A percentile compares a stretch with the other conserved stretches of the same genome.
phyloP scores from a whole-genome alignment of 2,113 vertebrate genomes.

The Empidonax alnorum region DNA sequence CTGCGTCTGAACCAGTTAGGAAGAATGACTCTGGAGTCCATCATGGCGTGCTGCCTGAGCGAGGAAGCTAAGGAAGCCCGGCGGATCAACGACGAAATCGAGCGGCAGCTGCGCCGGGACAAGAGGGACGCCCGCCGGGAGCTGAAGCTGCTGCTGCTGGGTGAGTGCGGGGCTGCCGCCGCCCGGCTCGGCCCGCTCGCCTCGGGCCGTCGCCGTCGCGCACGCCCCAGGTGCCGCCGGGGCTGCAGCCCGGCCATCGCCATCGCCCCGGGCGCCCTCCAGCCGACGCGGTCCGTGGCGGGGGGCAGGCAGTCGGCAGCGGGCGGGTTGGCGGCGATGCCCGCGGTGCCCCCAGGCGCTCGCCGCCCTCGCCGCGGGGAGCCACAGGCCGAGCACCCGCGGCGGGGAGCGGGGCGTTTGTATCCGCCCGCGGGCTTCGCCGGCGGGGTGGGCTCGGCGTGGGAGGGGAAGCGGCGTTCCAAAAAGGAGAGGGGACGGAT shows the following conservation, averaged over 20 bases:
- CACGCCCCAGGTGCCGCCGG: not conserved
- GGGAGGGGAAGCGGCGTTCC: not conserved
- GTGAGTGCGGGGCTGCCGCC: not conserved
- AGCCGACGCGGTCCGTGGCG: not conserved
- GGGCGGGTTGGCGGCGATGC: not conserved
- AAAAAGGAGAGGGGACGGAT: not conserved
- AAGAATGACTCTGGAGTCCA: slow-evolving; percentile 88
- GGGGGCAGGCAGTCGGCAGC: not conserved
- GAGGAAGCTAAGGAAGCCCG: slow-evolving; percentile 84
- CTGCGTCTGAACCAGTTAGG: slow-evolving; percentile 68
- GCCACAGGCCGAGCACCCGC: not conserved
- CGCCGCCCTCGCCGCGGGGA: not conserved
- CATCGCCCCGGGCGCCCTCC: not conserved
- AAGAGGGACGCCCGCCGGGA: slow-evolving; percentile 83
- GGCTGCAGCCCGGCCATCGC: not conserved
- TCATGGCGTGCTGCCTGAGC: slow-evolving; percentile 88
- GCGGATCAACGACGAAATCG: slow-evolving; percentile 85
- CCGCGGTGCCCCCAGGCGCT: not conserved
- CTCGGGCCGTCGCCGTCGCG: not conserved
- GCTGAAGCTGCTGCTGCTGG: slow-evolving; percentile 79
- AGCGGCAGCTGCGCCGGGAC: slow-evolving; percentile 83
- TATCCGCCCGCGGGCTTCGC: not conserved
- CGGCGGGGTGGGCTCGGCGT: not conserved
- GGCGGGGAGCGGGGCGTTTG: not conserved
- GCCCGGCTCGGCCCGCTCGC: not conserved